These are phyloP conservation scores for Podarcis cretensis DNA, from an alignment of 2,113 vertebrate genomes.

Conservation along the genomic window DNA sequence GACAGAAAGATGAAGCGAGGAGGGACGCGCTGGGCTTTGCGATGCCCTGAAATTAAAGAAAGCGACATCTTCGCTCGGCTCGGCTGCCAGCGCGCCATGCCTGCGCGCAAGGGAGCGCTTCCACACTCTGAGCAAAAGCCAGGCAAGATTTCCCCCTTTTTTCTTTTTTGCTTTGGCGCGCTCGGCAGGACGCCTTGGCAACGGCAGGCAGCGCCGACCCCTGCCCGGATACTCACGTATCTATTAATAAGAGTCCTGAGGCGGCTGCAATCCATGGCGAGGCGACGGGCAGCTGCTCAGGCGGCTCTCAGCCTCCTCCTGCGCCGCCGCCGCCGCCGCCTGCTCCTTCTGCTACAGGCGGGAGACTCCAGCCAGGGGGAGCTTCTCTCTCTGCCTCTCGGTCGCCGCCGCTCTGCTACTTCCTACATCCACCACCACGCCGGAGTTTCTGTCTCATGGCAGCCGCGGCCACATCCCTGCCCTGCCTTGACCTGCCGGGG, in stretches of 20 bases:
- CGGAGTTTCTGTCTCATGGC: constrained; percentile 9
- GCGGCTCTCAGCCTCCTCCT: constrained; percentile 23
- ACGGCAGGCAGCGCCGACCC: neutral
- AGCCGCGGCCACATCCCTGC: neutral
- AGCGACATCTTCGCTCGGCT: too few species aligned
- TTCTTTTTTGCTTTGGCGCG: neutral
- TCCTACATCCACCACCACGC: constrained; percentile 6
- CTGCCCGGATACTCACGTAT: constrained; percentile 84
- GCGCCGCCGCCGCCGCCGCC: constrained; percentile 26
- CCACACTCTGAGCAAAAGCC: neutral
- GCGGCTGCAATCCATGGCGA: constrained; percentile 87
- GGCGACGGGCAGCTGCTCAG: constrained; percentile 34
- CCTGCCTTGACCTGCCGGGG: neutral
- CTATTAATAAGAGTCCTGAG: constrained; percentile 89
- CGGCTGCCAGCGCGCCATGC: neutral
- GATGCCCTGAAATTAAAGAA: neutral
- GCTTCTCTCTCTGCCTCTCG: neutral
- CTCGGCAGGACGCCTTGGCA: neutral
- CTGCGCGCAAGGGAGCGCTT: neutral
- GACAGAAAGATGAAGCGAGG: neutral
- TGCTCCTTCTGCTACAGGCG: constrained; percentile 19
- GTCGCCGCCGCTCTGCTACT: constrained; percentile 35
- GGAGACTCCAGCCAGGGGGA: neutral
- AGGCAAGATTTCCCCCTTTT: neutral
- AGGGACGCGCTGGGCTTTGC: too few species aligned